Base-by-base conservation (phyloP, 2,888 invertebrate species). In the Agrochola circellaris region DNA sequence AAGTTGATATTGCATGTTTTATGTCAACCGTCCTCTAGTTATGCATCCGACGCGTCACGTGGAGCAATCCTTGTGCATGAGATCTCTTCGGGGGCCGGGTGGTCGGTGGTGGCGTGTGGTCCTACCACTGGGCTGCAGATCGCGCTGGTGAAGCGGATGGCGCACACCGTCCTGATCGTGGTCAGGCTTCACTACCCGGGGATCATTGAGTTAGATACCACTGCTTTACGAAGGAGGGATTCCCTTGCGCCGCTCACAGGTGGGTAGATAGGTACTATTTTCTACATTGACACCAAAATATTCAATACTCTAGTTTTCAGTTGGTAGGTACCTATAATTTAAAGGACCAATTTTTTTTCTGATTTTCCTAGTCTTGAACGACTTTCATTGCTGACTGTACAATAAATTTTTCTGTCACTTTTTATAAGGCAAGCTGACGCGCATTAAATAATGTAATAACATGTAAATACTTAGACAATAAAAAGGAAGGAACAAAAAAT, bases 21-120 rank as follows among this genome's bases (percentile, higher is more conserved):
- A 70, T 69, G 54, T 48, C 23, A 17, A 45, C 20, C 54, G 17
- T 69, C 26, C 45, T 30, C 87, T 78, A 95, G 95, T 71, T 97
- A 98, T 89, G 95, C 98, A 30, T 97, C 98, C 61, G 98, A 98
- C 91, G 98, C 98, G 0, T 97, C 97, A 0, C 97, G 97, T 61
- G 97, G 98, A 15, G 97, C 97, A 23, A 97, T 98, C 69, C 95
- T 98, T 15, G 98, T 98, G 0, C 97, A 97, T 89, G 98, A 98
- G 89, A 97, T 97, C 6, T 95, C 97, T 17, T 96, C 97, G 5
- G 97, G 97, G 79, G 97, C 97, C 15, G 97, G 97, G 11, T 98
- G 97, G 94, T 95, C 98, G 7, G 97, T 98, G 0, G 95, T 97
- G 1, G 97, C 97, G 1, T 96, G 97, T 82, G 92, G 95, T 0